Evolutionary conservation across 2,888 invertebrate genomes (phyloP).

Genomic region (Tyria jacobaeae): DNA sequence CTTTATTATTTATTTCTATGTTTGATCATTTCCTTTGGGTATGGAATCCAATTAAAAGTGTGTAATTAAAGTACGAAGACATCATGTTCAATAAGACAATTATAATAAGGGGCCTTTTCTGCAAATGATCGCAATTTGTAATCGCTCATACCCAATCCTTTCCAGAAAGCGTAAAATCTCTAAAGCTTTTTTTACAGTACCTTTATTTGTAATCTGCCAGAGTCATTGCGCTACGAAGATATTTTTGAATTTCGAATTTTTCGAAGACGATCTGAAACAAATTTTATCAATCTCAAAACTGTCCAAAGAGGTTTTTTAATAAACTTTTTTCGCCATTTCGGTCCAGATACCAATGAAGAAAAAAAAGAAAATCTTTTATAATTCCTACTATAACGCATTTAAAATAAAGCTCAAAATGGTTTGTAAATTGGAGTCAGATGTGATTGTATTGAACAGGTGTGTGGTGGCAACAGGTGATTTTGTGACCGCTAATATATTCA

Average conservation of each 20-base stretch:
- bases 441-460: constrained; percentile 84
- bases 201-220: constrained; percentile 37
- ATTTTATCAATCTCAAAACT: constrained; percentile 61
- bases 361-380: constrained; percentile 42
- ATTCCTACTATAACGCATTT: constrained; percentile 28
- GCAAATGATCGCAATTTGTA: background rate
- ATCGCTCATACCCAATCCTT: constrained; percentile 3
- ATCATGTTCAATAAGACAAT: background rate
- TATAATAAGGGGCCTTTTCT: background rate
- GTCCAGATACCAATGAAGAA: constrained; percentile 61
- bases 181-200: constrained; percentile 39
- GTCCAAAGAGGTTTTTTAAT: constrained; percentile 58
- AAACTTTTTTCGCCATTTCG: constrained; percentile 64
- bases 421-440: constrained; percentile 67
- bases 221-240: constrained; percentile 36
- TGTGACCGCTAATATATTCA: constrained; percentile 82
- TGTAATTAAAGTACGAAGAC: background rate
- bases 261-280: constrained; percentile 40
- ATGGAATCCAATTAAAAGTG: constrained; percentile 7
- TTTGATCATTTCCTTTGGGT: constrained; percentile 1
- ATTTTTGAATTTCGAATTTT: constrained; percentile 35
- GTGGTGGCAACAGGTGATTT: constrained; percentile 80
- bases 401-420: constrained; percentile 47
- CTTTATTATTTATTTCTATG: constrained; percentile 19
- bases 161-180: constrained; percentile 25